Conservation (phyloP, 2,888 invertebrate species). For the Eremobia ochroleuca region DNA sequence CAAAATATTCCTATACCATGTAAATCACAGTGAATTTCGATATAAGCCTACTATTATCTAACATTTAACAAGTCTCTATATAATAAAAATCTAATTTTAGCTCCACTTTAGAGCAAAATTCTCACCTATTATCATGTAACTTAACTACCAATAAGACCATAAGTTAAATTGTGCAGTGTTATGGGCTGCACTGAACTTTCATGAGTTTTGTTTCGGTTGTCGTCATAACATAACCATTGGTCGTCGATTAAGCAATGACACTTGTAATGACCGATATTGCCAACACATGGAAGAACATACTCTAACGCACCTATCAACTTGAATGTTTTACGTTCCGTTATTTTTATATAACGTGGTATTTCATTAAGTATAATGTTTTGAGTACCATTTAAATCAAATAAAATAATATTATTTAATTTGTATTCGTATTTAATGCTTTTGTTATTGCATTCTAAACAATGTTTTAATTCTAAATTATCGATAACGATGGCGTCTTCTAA, state of each 20-base stretch:
- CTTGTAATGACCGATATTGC: constrained; percentile 43
- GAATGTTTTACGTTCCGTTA: constrained; percentile 45
- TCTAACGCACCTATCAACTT: constrained; percentile 43
- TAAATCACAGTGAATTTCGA: constrained; percentile 44
- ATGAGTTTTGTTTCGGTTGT: constrained; percentile 39
- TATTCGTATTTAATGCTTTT: constrained; percentile 41
- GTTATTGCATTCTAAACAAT: constrained; percentile 43
- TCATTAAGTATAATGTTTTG: constrained; percentile 40
- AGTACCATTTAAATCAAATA: constrained; percentile 44
- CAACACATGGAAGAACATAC: constrained; percentile 40
- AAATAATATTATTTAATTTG: constrained; percentile 38
- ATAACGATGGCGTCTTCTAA: constrained; percentile 46
- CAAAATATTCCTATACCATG: constrained; percentile 45
- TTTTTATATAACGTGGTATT: constrained; percentile 46
- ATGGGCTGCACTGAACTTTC: constrained; percentile 41
- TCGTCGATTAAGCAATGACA: constrained; percentile 43
- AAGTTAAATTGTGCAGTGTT: constrained; percentile 43
- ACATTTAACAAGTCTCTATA: constrained; percentile 46
- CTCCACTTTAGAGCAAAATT: constrained; percentile 42
- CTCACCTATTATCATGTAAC: constrained; percentile 44
- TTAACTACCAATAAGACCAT: constrained; percentile 46
- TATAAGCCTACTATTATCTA: constrained; percentile 43
- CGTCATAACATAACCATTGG: constrained; percentile 41
- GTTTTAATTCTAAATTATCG: constrained; percentile 37
- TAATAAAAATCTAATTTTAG: constrained; percentile 43